Evolutionary conservation across 2,888 invertebrate genomes (phyloP).

Genomic region (Nysson spinosus): DNA sequence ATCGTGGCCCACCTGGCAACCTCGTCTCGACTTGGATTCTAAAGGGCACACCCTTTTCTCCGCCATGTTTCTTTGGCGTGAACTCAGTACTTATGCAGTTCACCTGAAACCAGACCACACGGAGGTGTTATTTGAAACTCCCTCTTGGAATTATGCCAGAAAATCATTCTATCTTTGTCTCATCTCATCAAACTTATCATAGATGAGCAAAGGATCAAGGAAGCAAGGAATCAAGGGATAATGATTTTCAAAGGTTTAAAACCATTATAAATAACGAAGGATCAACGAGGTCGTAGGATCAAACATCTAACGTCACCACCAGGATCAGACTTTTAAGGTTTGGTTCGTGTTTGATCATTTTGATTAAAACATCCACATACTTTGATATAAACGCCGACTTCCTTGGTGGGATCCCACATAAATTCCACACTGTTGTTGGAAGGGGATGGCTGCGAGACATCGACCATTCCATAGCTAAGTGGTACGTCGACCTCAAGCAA

Average conservation of each 20-base stretch:
- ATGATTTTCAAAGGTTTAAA: too few species aligned
- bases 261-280: too few species aligned
- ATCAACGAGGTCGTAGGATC: too few species aligned
- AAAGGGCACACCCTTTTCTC: slow-evolving; percentile 98
- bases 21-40: slow-evolving; percentile 96
- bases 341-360: too few species aligned
- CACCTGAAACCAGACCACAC: slow-evolving; percentile 78
- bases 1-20: slow-evolving; percentile 82
- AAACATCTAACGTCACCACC: too few species aligned
- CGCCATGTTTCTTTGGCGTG: slow-evolving; percentile 98
- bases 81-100: slow-evolving; percentile 99
- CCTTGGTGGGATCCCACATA: slow-evolving; percentile 97
- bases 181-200: too few species aligned
- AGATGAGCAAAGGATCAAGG: too few species aligned
- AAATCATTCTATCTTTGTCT: too few species aligned
- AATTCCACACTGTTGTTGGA: slow-evolving; percentile 90
- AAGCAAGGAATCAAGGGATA: too few species aligned
- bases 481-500: slow-evolving; percentile 96
- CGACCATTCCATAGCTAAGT: slow-evolving; percentile 93
- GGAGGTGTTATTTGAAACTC: background rate
- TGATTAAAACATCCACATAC: slow-evolving; percentile 77
- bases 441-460: slow-evolving; percentile 86
- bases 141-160: background rate
- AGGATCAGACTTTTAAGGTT: too few species aligned
- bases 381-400: slow-evolving; percentile 96